Evolutionary conservation across 2,888 invertebrate species (phyloP), one percentile per base, ranked within the genome.

Genomic region (Vannuccia rotundouncinata): DNA sequence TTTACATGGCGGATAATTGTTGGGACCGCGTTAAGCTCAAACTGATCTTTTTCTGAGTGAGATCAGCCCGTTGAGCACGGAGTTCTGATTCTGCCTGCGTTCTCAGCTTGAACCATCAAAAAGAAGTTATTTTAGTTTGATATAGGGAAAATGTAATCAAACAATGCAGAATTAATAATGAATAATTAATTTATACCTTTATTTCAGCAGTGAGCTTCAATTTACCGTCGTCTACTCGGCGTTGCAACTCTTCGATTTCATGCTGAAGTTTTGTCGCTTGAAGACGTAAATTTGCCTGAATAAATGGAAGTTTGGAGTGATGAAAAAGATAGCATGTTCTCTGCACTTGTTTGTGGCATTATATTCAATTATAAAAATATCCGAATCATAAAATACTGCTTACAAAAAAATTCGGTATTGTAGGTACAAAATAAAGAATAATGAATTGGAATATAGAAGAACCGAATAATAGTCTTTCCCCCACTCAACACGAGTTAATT

Each of bases 151-250:
- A n/a, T n/a, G n/a, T n/a, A n/a, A n/a, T n/a, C n/a, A n/a, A n/a
- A n/a, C n/a, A n/a, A n/a, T n/a, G n/a, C n/a, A n/a, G n/a, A n/a
- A n/a, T n/a, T n/a, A n/a, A n/a, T n/a, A n/a, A n/a, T n/a, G n/a
- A n/a, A n/a, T n/a, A n/a, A n/a, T n/a, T n/a, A 76, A 25, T 75
- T 78, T 76, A 84, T 85, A 89, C 90, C 88, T 89, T 90, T 84
- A 89, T 87, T 86, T 90, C 90, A 2, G 89, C 88, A 25, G 89
- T 89, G 81, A 90, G 85, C 84, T 89, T 88, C 85, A 90, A 86
- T 84, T 89, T 89, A 76, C 89, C 88, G 82, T 89, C 87, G 83
- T 90, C 89, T 22, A 89, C 88, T 82, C 88, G 85, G 75, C 89
- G 85, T 83, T 88, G 87, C 59, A 90, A 84, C 82, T 89, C 90